These are phyloP conservation scores for Strix uralensis DNA, from an alignment of 2,113 vertebrate species.

Conservation along the genomic window DNA sequence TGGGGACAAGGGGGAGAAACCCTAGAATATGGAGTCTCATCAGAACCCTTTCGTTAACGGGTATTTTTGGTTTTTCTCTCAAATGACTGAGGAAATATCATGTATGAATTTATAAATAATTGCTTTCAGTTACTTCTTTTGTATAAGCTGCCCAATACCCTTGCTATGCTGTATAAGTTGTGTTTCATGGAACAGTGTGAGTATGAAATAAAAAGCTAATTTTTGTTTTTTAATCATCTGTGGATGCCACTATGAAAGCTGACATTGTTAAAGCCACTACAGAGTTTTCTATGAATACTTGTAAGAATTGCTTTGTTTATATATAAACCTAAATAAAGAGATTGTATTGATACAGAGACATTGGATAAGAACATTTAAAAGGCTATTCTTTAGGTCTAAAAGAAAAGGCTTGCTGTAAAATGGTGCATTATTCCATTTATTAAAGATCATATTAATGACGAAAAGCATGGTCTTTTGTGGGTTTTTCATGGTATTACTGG, in stretches of 20 bases:
- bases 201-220: constrained; percentile 75
- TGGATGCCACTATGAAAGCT: constrained; percentile 84
- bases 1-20: constrained; percentile 56
- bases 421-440: constrained; percentile 87
- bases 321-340: constrained; percentile 83
- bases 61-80: constrained; percentile 76
- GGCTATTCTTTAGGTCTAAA: constrained; percentile 78
- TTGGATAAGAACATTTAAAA: constrained; percentile 78
- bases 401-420: constrained; percentile 88
- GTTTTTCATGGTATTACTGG: neutral
- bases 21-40: constrained; percentile 65
- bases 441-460: constrained; percentile 88
- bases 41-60: constrained; percentile 75
- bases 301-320: constrained; percentile 87
- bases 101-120: constrained; percentile 78
- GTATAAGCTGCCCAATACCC: constrained; percentile 76
- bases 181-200: constrained; percentile 79
- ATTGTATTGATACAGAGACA: constrained; percentile 80
- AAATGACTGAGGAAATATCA: constrained; percentile 69
- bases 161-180: constrained; percentile 81
- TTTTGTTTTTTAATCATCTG: constrained; percentile 75
- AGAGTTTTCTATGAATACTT: constrained; percentile 90
- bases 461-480: constrained; percentile 45
- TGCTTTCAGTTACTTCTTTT: constrained; percentile 78
- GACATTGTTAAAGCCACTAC: constrained; percentile 83